phyloP scores from a whole-genome alignment of 2,113 vertebrate species.

The Podarcis cretensis region DNA sequence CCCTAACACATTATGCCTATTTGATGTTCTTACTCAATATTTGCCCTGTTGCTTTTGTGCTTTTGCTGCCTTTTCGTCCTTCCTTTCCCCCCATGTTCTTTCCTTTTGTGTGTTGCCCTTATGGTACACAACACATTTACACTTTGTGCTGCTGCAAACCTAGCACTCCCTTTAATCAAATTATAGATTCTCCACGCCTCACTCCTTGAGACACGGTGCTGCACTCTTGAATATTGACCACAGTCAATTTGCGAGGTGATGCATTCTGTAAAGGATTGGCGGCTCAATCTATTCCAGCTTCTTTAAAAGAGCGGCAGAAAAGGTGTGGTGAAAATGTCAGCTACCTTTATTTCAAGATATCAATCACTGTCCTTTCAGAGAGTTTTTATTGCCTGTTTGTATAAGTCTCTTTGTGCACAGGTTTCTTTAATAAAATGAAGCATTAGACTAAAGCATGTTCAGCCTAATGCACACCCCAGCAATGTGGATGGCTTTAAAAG shows the following conservation, averaged over 20 bases:
- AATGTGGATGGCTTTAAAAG: background rate
- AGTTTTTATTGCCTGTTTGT: background rate
- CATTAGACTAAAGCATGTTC: background rate
- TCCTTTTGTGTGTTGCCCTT: background rate
- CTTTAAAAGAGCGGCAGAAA: constrained; percentile 56
- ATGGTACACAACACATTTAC: constrained; percentile 2
- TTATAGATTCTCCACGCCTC: constrained; percentile 37
- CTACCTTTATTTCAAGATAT: constrained; percentile 50
- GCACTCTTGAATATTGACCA: constrained; percentile 44
- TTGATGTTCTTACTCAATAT: background rate
- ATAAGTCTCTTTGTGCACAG: constrained; percentile 24
- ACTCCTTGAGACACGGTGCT: constrained; percentile 12
- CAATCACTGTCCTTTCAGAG: constrained; percentile 58
- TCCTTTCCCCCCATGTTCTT: constrained; percentile 35
- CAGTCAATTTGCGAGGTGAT: constrained; percentile 44
- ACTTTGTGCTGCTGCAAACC: constrained; percentile 9
- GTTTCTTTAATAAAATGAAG: background rate
- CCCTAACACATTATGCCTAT: background rate
- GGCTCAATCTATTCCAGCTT: background rate
- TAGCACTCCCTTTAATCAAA: constrained; percentile 34
- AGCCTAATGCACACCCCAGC: background rate
- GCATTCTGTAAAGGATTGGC: constrained; percentile 56
- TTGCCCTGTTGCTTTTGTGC: background rate
- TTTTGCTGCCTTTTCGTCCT: background rate
- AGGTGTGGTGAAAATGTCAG: constrained; percentile 59